Evolutionary conservation across 2,888 invertebrate species (phyloP).

Genomic region (Heliconius ismenius): DNA sequence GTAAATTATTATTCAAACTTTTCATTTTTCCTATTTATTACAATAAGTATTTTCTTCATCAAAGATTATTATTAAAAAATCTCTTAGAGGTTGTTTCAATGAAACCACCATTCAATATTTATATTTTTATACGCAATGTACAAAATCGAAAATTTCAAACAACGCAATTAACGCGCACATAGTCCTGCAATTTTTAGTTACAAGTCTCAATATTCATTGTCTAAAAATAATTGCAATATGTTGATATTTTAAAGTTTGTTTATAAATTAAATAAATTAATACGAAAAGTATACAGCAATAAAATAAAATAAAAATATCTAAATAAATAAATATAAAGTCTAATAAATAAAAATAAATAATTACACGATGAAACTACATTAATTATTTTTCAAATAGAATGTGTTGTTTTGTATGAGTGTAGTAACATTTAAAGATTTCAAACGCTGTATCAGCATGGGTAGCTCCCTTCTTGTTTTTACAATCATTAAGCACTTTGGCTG

Average conservation of each 20-base stretch:
- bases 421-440: constrained; percentile 73
- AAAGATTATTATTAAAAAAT: background rate
- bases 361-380: background rate
- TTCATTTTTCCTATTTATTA: background rate
- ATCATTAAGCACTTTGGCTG: constrained; percentile 63
- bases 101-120: too few relatives aligned
- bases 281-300: background rate
- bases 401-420: constrained; percentile 65
- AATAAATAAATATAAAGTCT: background rate
- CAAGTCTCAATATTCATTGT: too few relatives aligned
- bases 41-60: background rate
- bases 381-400: constrained; percentile 39
- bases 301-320: background rate
- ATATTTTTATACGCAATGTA: too few relatives aligned
- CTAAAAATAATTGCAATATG: too few relatives aligned
- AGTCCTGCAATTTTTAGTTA: too few relatives aligned
- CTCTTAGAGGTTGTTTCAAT: too few relatives aligned
- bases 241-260: too few relatives aligned
- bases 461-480: constrained; percentile 69
- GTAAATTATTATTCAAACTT: background rate
- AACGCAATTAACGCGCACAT: too few relatives aligned
- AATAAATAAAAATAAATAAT: background rate
- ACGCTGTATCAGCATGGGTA: constrained; percentile 66
- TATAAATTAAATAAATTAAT: too few relatives aligned
- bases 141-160: too few relatives aligned